A percentile compares a stretch with the other conserved stretches of the same genome.
Conservation (phyloP, 2,888 invertebrate genomes). For the Pandemis corylana region DNA sequence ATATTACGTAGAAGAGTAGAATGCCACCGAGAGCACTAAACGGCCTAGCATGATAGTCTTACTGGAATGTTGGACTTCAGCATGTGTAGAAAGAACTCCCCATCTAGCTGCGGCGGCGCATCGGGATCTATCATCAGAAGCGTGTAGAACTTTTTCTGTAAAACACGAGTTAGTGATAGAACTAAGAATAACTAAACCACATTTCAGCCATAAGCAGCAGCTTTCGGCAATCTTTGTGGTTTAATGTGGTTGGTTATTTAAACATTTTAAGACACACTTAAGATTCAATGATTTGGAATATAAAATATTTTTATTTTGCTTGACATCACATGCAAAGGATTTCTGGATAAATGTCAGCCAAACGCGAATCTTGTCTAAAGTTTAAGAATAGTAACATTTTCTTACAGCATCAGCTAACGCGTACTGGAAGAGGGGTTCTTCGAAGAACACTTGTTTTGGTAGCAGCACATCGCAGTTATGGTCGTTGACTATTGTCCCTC, state of each 20-base stretch:
- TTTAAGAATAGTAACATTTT: neutral
- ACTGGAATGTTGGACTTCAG: slow-evolving; percentile 80
- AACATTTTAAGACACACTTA: no score
- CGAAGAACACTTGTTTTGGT: slow-evolving; percentile 77
- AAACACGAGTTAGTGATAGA: slow-evolving; percentile 26
- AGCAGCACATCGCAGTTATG: slow-evolving; percentile 78
- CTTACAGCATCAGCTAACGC: slow-evolving; percentile 70
- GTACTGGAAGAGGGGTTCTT: slow-evolving; percentile 77
- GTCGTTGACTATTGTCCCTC: slow-evolving; percentile 77
- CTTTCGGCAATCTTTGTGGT: no score
- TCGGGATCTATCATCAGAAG: slow-evolving; percentile 80
- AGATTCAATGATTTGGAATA: no score
- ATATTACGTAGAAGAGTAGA: neutral
- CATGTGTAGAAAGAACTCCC: slow-evolving; percentile 80
- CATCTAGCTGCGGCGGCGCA: slow-evolving; percentile 74
- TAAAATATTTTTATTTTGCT: no score
- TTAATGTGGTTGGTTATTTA: no score
- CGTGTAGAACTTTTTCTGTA: slow-evolving; percentile 81
- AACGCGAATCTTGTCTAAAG: neutral
- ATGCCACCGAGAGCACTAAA: no score
- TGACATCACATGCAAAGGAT: neutral
- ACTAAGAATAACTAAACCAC: slow-evolving; percentile 14
- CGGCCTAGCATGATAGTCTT: slow-evolving; percentile 48
- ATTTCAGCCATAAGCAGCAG: neutral
- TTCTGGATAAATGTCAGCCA: neutral